Evolutionary conservation across 2,113 vertebrate species (phyloP), one percentile per base, ranked within the genome.

Genomic region (Scophthalmus maximus): DNA sequence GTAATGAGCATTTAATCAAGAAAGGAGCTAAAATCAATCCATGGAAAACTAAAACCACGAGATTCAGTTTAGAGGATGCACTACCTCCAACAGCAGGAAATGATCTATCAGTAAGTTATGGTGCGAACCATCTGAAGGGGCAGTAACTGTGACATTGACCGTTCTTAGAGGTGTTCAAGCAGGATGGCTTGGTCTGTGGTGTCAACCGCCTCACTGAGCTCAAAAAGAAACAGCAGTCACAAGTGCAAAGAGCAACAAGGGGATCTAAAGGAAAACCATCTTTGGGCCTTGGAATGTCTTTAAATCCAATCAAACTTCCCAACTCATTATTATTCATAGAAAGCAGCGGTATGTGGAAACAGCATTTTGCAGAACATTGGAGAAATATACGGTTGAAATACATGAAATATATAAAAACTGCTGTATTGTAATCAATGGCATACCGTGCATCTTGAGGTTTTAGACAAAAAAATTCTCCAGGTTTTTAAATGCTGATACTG

Each of bases 111-210:
- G 46, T 25, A 36, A 73, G 51, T 57, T 56, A 44, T 73, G 75
- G 55, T 49, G 12, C 55, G 25, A 64, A 47, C 40, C 23, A 18
- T 87, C 83, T 79, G 66, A 81, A 87, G 74, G 30, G 57, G 58
- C 63, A 65, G 40, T 52, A 63, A 72, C 78, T 79, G 72, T 78
- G 78, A 84, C 82, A 79, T 65, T 51, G 76, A 78, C 67, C 62
- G 56, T 77, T 83, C 78, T 81, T 49, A 0, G 6, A 67, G 60
- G 84, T 80, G 84, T 87, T 84, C 52, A 68, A 76, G 83, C 42
- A 30, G 40, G 30, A 55, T 78, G 83, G 82, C 85, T 77, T 49
- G 68, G 68, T 68, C 66, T 34, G 46, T 3, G 38, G 49, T 73
- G 76, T 85, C 84, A 79, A 67, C 59, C n/a, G 63, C 56, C 67